A percentile compares a stretch with the other conserved stretches of the same genome.
Evolutionary conservation across 1,140 invertebrate genomes (phyloP).

Genomic region (Psilanteris sp.): DNA sequence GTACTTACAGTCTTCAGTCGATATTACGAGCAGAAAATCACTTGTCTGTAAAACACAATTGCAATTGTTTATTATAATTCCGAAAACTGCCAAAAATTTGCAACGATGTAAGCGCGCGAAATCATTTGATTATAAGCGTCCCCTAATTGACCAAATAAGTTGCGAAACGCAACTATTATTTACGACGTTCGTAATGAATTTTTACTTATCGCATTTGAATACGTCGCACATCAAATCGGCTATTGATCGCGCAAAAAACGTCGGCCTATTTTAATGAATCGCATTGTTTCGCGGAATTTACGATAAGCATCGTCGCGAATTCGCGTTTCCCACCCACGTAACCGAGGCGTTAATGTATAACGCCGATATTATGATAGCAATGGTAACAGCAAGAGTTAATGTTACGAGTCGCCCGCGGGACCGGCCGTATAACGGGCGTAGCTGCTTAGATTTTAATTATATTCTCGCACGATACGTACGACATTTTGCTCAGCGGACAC

Average conservation of each 20-base stretch:
- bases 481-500: conserved; percentile 63
- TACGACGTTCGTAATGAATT: conserved; percentile 6
- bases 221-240: conserved; percentile 18
- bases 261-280: conserved; percentile 22
- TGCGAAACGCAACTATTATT: background rate
- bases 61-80: background rate
- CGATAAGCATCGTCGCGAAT: conserved; percentile 62
- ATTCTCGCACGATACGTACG: conserved; percentile 50
- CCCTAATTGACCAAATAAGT: background rate
- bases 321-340: conserved; percentile 58
- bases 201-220: conserved; percentile 18
- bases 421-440: conserved; percentile 66
- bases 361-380: conserved; percentile 48
- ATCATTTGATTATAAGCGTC: background rate
- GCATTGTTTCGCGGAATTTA: conserved; percentile 46
- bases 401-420: conserved; percentile 50
- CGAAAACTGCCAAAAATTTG: background rate
- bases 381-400: conserved; percentile 48
- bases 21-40: conserved; percentile 26
- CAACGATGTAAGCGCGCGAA: background rate
- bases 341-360: conserved; percentile 31
- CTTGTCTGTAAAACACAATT: conserved; percentile 19
- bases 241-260: conserved; percentile 15
- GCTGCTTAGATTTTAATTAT: conserved; percentile 69
- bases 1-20: too few relatives aligned